A percentile compares a stretch with the other conserved stretches of the same genome.
phyloP scores from a whole-genome alignment of 2,888 invertebrate species.

The Scaptomyza caliginosa region DNA sequence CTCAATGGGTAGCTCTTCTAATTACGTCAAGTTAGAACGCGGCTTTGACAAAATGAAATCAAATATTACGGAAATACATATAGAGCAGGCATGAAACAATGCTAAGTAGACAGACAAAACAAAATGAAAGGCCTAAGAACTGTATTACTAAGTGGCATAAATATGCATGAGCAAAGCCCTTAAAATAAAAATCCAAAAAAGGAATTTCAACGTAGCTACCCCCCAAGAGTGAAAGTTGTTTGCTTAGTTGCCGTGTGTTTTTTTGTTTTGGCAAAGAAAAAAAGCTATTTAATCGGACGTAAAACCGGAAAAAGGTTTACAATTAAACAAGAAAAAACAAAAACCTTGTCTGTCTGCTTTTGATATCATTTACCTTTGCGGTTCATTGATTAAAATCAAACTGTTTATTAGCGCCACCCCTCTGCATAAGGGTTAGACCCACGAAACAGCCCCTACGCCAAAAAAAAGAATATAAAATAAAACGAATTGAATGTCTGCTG shows the following conservation, averaged over 20 bases:
- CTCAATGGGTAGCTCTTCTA: slow-evolving; percentile 45
- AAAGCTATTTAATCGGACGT: slow-evolving; percentile 60
- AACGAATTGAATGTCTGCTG: slow-evolving; percentile 31
- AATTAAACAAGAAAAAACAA: slow-evolving; percentile 54
- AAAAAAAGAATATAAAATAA: no score
- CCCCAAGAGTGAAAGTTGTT: slow-evolving; percentile 55
- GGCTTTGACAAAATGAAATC: slow-evolving; percentile 35
- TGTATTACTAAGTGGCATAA: slow-evolving; percentile 73
- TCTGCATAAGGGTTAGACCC: slow-evolving; percentile 12
- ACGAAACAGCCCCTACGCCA: slow-evolving; percentile 29
- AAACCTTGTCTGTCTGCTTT: slow-evolving; percentile 45
- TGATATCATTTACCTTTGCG: slow-evolving; percentile 55
- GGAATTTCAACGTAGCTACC: slow-evolving; percentile 30
- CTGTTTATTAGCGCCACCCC: slow-evolving; percentile 66
- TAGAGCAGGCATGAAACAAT: slow-evolving; percentile 18
- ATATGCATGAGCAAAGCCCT: slow-evolving; percentile 75
- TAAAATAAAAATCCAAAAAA: slow-evolving; percentile 29
- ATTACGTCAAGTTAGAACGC: slow-evolving; percentile 52
- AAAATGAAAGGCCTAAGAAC: slow-evolving; percentile 47
- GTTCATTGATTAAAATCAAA: slow-evolving; percentile 81
- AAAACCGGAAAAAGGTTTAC: slow-evolving; percentile 62
- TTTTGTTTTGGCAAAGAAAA: slow-evolving; percentile 48
- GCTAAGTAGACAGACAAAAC: slow-evolving; percentile 25
- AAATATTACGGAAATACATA: slow-evolving; percentile 37
- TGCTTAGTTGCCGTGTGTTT: slow-evolving; percentile 70